Percentiles rank a stretch among this genome's conserved stretches.
phyloP scores from a whole-genome alignment of 2,113 vertebrate species.

The Isurus oxyrinchus region DNA sequence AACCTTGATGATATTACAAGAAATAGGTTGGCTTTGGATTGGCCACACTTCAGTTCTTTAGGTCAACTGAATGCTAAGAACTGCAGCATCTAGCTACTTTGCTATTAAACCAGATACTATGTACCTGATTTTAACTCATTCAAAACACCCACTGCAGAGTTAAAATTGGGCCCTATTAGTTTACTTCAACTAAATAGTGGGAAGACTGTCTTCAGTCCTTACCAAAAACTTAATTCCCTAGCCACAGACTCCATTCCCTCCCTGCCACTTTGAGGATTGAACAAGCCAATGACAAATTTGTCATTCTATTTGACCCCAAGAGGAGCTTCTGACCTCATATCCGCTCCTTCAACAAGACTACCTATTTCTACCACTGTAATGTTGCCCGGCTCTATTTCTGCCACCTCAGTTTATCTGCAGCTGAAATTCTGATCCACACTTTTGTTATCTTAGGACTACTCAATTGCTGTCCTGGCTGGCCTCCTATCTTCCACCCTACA shows the following conservation, averaged over 20 bases:
- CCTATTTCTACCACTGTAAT: neutral
- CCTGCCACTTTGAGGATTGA: neutral
- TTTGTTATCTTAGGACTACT: neutral
- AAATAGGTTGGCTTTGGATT: neutral
- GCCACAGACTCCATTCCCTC: neutral
- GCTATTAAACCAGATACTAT: neutral
- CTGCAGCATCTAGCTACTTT: neutral
- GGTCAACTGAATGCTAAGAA: neutral
- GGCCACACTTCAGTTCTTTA: neutral
- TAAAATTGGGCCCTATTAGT: neutral
- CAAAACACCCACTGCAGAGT: neutral
- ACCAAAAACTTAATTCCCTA: neutral
- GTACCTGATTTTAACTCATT: neutral
- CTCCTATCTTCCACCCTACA: neutral
- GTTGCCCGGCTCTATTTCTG: too few relatives aligned
- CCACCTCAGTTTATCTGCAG: neutral
- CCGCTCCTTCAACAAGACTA: neutral
- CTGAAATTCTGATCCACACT: neutral
- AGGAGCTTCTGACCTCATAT: neutral
- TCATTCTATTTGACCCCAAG: neutral
- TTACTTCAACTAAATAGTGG: neutral
- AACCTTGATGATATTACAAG: neutral
- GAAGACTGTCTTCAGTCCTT: neutral
- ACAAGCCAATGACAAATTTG: neutral
- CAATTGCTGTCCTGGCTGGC: neutral